A percentile compares a stretch with the other conserved stretches of the same genome.
Conservation (phyloP, 2,113 vertebrate genomes). For the Oncorhynchus mykiss region DNA sequence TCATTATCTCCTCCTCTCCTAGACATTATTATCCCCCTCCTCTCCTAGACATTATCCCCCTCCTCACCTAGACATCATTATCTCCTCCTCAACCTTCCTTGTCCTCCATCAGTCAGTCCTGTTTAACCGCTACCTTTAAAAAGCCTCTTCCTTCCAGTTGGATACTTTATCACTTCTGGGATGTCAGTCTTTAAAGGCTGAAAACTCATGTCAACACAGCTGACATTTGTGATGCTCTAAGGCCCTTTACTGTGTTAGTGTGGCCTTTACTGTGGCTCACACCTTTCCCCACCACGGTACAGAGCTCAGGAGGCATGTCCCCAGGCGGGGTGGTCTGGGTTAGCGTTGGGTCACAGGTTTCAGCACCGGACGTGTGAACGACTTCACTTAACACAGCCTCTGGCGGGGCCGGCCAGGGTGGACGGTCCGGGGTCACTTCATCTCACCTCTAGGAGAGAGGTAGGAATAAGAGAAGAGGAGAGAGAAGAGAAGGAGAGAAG, state of each 20-base stretch:
- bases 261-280: conserved; percentile 34
- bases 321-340: conserved; percentile 43
- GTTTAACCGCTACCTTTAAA: background rate
- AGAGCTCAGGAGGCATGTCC: conserved; percentile 27
- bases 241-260: conserved; percentile 24
- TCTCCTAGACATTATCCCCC: background rate
- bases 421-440: too few species aligned
- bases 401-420: conserved; percentile 15
- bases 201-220: conserved; percentile 59
- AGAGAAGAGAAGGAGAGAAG: too few species aligned
- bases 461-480: too few species aligned
- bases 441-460: too few species aligned
- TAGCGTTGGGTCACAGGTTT: conserved; percentile 44
- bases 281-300: too few species aligned
- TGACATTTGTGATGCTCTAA: conserved; percentile 62
- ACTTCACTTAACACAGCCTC: conserved; percentile 57
- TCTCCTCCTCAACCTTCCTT: background rate
- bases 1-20: too few species aligned
- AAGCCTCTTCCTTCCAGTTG: conserved; percentile 30
- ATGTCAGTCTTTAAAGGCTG: conserved; percentile 50
- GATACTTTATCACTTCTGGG: conserved; percentile 39
- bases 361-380: conserved; percentile 58
- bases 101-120: background rate
- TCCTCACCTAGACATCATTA: background rate
- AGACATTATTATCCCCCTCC: too few species aligned